Evolutionary conservation across 1,140 invertebrate genomes (phyloP).

Genomic region (Zeugodacus cucurbitae): DNA sequence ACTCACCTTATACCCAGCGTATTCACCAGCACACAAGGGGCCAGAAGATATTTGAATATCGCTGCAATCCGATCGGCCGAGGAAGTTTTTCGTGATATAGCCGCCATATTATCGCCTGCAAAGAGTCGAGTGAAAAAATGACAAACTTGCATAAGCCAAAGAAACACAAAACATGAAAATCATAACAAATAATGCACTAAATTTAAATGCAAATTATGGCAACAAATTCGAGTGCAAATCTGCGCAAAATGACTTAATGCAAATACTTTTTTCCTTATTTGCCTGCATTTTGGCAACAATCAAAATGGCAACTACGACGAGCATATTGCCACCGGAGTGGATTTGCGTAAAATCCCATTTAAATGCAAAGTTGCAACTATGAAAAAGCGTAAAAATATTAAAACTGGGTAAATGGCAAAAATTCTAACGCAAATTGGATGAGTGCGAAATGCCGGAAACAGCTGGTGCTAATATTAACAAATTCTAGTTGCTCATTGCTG

Average conservation of each 20-base stretch:
- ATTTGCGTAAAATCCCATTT: conserved; percentile 50
- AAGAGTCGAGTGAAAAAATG: conserved; percentile 41
- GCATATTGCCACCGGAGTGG: neutral
- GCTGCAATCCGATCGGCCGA: conserved; percentile 64
- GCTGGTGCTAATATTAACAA: neutral
- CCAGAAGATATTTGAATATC: conserved; percentile 63
- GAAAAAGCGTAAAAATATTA: conserved; percentile 43
- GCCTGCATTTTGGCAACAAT: conserved; percentile 38
- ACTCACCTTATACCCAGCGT: conserved; percentile 63
- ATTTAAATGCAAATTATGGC: conserved; percentile 34
- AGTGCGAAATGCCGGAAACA: neutral
- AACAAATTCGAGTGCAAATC: conserved; percentile 50
- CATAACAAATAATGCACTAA: neutral
- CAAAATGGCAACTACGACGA: neutral
- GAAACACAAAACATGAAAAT: neutral
- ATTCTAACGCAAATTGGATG: neutral
- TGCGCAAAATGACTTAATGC: conserved; percentile 12
- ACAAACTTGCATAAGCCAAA: neutral
- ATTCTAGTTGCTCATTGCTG: neutral
- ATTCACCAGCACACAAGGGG: conserved; percentile 62
- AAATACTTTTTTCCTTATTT: conserved; percentile 49
- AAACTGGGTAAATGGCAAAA: neutral
- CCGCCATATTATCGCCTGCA: conserved; percentile 66
- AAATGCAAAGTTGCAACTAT: conserved; percentile 54
- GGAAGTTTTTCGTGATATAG: conserved; percentile 65